phyloP scores from a whole-genome alignment of 2,797 vertebrate genomes.

The Peromyscus melanophrys region DNA sequence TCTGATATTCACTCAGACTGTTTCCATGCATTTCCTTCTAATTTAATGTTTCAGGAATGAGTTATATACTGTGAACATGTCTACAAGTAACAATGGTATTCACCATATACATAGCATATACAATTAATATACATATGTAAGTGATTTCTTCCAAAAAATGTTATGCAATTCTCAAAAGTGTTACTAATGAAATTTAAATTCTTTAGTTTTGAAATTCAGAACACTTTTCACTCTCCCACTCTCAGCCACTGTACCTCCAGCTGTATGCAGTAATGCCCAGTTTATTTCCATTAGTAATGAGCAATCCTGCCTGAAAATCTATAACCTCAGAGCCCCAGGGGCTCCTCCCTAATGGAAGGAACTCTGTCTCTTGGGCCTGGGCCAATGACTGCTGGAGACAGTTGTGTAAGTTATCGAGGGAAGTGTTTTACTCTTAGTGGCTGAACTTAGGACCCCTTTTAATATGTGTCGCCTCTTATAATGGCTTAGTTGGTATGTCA shows the following conservation, averaged over 20 bases:
- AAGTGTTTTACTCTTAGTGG: background rate
- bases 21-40: background rate
- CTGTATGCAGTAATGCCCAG: background rate
- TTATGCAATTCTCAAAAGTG: background rate
- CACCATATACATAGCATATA: no score
- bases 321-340: conserved; percentile 48
- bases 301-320: conserved; percentile 62
- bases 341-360: conserved; percentile 54
- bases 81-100: background rate
- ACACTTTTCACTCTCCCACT: background rate
- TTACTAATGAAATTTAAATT: conserved; percentile 3
- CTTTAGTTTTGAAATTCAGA: background rate
- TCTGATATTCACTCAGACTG: background rate
- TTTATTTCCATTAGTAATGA: conserved; percentile 44
- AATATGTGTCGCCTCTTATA: conserved; percentile 53
- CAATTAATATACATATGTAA: background rate
- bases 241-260: background rate
- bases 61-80: background rate
- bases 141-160: background rate
- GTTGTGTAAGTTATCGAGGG: conserved; percentile 11
- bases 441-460: conserved; percentile 65
- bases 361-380: background rate
- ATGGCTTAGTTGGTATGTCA: conserved; percentile 31
- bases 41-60: background rate
- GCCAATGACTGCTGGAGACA: background rate